A percentile compares a stretch with the other conserved stretches of the same genome.
These are phyloP conservation scores for Cartodere bifasciata DNA, from an alignment of 2,888 invertebrate genomes.

Conservation along the genomic window DNA sequence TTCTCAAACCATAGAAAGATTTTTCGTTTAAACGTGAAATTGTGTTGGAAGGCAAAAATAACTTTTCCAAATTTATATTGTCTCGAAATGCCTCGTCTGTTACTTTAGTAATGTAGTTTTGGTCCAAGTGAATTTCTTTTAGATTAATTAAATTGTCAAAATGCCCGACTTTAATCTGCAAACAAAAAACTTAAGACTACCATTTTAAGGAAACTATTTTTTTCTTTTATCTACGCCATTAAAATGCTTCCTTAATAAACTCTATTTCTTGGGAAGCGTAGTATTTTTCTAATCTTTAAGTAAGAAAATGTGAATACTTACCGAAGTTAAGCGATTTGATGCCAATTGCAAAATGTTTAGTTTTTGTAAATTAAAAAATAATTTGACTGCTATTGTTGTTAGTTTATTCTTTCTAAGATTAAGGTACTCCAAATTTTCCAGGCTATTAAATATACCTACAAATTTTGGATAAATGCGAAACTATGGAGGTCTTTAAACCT, in stretches of 20 bases:
- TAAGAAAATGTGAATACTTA: no score
- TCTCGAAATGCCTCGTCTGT: slow-evolving; percentile 47
- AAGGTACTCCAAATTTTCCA: slow-evolving; percentile 41
- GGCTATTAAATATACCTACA: slow-evolving; percentile 36
- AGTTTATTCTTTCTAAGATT: slow-evolving; percentile 44
- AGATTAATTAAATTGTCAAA: slow-evolving; percentile 43
- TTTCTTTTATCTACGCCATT: no score
- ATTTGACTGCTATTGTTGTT: slow-evolving; percentile 34
- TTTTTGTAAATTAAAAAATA: slow-evolving; percentile 39
- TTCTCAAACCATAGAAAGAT: slow-evolving; percentile 48
- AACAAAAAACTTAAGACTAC: slow-evolving; percentile 10
- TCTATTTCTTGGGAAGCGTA: no score
- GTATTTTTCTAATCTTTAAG: no score
- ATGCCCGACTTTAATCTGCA: slow-evolving; percentile 15
- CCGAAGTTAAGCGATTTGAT: no score
- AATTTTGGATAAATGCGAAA: no score
- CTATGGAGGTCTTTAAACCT: no score
- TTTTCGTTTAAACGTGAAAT: slow-evolving; percentile 47
- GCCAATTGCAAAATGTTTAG: slow-evolving; percentile 43
- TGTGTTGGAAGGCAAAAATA: slow-evolving; percentile 57
- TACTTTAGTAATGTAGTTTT: slow-evolving; percentile 46
- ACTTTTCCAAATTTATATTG: slow-evolving; percentile 46
- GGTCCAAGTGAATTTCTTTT: slow-evolving; percentile 54
- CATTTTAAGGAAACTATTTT: no score
- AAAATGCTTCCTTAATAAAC: no score